A percentile compares a stretch with the other conserved stretches of the same genome.
Conservation (phyloP, 2,797 vertebrate species). For the Silurus aristotelis region DNA sequence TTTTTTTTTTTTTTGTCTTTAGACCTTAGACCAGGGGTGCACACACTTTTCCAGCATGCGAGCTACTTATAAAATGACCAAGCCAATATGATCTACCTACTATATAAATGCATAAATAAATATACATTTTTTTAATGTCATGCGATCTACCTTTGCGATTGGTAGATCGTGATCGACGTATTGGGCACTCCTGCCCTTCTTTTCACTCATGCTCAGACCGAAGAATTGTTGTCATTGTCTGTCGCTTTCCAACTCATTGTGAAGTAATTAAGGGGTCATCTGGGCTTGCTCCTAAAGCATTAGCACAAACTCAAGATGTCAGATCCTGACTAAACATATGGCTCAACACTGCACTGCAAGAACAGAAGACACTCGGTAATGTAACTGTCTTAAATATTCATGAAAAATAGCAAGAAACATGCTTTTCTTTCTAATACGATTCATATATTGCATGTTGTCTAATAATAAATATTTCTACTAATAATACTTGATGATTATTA, state of each 20-base stretch:
- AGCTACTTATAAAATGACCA: too few relatives aligned
- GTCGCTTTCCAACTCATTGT: neutral
- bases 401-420: neutral
- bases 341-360: neutral
- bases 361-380: conserved; percentile 33
- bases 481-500: neutral
- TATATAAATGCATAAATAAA: too few relatives aligned
- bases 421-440: conserved; percentile 22
- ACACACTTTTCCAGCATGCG: too few relatives aligned
- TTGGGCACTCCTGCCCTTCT: too few relatives aligned
- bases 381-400: conserved; percentile 39
- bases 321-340: conserved; percentile 15
- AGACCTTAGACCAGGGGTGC: too few relatives aligned
- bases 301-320: conserved; percentile 10
- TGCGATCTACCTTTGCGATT: too few relatives aligned
- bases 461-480: neutral
- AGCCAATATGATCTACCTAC: too few relatives aligned
- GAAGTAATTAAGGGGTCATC: conserved; percentile 48
- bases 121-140: too few relatives aligned
- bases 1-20: neutral
- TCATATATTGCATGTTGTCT: conserved; percentile 30
- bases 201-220: neutral
- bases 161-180: too few relatives aligned
- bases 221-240: neutral
- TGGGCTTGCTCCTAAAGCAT: conserved; percentile 9